phyloP scores from a whole-genome alignment of 2,888 invertebrate genomes.

The Dione juno region DNA sequence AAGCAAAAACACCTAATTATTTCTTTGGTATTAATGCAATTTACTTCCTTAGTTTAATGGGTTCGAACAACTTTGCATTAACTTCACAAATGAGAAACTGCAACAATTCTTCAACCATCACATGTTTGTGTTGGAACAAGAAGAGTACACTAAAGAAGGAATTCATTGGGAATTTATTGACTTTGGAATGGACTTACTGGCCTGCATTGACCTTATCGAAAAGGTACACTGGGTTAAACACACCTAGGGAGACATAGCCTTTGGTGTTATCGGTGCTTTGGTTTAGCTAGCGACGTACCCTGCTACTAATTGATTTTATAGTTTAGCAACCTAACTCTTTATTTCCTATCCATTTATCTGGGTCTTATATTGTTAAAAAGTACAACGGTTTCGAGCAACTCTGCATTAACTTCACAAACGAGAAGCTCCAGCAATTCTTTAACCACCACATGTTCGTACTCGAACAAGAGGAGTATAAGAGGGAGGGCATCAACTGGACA shows the following conservation, averaged over 20 bases:
- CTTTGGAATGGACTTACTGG: conserved; percentile 99
- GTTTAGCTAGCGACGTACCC: conserved; percentile 53
- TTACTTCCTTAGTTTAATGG: conserved; percentile 93
- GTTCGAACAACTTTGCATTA: conserved; percentile 99
- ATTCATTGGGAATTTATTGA: conserved; percentile 99
- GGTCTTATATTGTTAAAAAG: conserved; percentile 81
- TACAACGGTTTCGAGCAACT: conserved; percentile 98
- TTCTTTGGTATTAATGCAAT: conserved; percentile 63
- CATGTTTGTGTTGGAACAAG: conserved; percentile 99
- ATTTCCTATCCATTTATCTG: conserved; percentile 59
- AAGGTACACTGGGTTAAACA: conserved; percentile 88
- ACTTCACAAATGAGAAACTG: conserved; percentile 99
- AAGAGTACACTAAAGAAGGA: conserved; percentile 98
- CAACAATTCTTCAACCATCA: conserved; percentile 99
- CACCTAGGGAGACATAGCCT: conserved; percentile 57
- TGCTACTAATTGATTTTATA: conserved; percentile 59
- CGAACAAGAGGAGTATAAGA: conserved; percentile 98
- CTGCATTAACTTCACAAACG: conserved; percentile 99
- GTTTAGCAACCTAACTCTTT: conserved; percentile 57
- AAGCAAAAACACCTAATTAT: conserved; percentile 20
- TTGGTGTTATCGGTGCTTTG: conserved; percentile 53
- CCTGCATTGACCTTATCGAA: conserved; percentile 99
- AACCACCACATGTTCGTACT: conserved; percentile 99
- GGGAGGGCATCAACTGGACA: conserved; percentile 96
- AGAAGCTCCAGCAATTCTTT: conserved; percentile 99